Conservation (phyloP, 2,113 vertebrate genomes). For the Psilopsiagon aymara region DNA sequence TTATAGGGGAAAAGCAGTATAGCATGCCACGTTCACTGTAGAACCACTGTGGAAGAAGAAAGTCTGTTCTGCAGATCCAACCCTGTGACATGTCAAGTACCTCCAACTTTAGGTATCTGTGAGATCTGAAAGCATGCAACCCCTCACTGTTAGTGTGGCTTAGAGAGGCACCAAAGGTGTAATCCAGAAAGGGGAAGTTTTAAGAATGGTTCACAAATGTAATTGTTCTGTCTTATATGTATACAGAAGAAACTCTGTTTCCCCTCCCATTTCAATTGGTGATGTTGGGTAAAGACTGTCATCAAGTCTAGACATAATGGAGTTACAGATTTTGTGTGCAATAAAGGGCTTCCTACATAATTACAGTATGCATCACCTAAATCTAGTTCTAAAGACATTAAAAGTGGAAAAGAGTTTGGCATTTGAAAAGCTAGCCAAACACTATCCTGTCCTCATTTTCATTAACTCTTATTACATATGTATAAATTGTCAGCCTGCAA, state of each 20-base stretch:
- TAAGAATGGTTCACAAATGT: background rate
- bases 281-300: background rate
- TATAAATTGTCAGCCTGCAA: background rate
- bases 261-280: background rate
- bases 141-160: rapidly evolving
- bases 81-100: background rate
- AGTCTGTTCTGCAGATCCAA: background rate
- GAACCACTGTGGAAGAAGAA: background rate
- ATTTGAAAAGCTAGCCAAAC: background rate
- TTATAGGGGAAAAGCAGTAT: background rate
- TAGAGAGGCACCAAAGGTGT: background rate
- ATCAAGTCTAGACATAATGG: background rate
- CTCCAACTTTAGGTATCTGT: background rate
- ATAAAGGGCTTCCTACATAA: background rate
- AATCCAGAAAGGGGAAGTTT: background rate
- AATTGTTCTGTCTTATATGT: background rate
- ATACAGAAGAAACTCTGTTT: background rate
- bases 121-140: background rate
- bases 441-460: background rate
- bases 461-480: background rate
- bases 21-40: background rate
- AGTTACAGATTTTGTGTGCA: background rate
- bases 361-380: background rate
- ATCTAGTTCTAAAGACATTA: background rate
- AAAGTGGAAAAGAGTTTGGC: background rate